Conservation (phyloP, 2,797 vertebrate genomes). For the Mionectes olivaceus region DNA sequence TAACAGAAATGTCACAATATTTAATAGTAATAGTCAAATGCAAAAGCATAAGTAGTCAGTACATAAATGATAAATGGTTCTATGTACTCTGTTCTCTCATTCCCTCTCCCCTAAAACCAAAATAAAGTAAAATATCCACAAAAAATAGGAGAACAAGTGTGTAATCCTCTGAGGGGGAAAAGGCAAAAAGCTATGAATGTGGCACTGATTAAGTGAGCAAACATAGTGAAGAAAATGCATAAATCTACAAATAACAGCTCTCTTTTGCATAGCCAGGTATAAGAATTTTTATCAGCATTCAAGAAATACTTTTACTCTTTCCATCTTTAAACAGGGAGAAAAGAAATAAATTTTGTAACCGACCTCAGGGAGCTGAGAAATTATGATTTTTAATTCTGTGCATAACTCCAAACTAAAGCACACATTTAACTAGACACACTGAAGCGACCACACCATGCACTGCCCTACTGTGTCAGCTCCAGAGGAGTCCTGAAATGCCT, state of each 20-base stretch:
- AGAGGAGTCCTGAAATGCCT: not conserved
- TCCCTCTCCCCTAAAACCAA: not conserved
- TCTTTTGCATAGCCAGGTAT: not conserved
- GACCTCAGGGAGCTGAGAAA: not conserved
- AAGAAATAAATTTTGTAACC: not conserved
- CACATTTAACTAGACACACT: not conserved
- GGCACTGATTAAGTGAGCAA: not conserved
- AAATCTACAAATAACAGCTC: not conserved
- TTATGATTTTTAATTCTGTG: not conserved
- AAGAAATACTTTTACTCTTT: not conserved
- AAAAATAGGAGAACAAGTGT: not conserved
- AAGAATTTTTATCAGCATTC: not conserved
- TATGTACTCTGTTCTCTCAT: not conserved
- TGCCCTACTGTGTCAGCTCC: not conserved
- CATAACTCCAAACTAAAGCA: not conserved
- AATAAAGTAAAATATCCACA: not conserved
- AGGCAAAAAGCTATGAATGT: not conserved
- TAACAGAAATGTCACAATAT: not conserved
- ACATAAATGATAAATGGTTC: not conserved
- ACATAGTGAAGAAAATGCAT: not conserved
- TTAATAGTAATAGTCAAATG: not conserved
- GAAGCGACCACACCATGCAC: not conserved
- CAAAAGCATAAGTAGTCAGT: not conserved
- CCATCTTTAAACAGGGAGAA: not conserved
- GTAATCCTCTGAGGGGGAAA: not conserved